phyloP scores from a whole-genome alignment of 2,888 invertebrate species.

The Heteromyza rotundicornis region DNA sequence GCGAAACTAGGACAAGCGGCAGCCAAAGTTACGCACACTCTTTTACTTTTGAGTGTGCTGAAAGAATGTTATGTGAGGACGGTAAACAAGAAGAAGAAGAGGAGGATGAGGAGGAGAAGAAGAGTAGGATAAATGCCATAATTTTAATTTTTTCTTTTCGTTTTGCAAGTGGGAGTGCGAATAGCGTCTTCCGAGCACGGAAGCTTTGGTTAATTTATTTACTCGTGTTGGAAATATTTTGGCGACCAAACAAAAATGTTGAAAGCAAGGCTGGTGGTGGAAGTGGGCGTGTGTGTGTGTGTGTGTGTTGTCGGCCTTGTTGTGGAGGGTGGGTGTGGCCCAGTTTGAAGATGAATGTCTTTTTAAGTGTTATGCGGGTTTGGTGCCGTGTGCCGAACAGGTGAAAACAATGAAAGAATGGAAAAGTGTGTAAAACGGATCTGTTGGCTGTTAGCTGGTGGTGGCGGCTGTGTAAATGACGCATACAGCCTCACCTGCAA shows the following conservation, averaged over 20 bases:
- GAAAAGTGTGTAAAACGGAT: background rate
- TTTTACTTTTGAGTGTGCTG: background rate
- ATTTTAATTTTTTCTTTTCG: background rate
- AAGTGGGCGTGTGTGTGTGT: background rate
- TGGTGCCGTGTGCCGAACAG: background rate
- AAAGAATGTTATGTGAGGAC: too few species aligned
- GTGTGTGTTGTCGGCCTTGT: background rate
- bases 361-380: background rate
- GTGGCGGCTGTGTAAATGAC: too few species aligned
- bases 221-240: background rate
- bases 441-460: too few species aligned
- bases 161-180: too few species aligned
- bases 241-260: background rate
- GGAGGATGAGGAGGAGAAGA: background rate
- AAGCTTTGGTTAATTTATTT: slow-evolving; percentile 3
- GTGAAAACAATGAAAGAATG: background rate
- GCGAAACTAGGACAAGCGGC: background rate
- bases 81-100: too few species aligned
- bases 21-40: background rate
- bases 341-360: background rate
- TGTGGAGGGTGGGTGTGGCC: background rate
- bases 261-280: background rate
- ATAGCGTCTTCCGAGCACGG: background rate
- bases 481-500: too few species aligned
- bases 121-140: background rate